Conservation (phyloP, 2,888 invertebrate species). For the Ochropacha duplaris region DNA sequence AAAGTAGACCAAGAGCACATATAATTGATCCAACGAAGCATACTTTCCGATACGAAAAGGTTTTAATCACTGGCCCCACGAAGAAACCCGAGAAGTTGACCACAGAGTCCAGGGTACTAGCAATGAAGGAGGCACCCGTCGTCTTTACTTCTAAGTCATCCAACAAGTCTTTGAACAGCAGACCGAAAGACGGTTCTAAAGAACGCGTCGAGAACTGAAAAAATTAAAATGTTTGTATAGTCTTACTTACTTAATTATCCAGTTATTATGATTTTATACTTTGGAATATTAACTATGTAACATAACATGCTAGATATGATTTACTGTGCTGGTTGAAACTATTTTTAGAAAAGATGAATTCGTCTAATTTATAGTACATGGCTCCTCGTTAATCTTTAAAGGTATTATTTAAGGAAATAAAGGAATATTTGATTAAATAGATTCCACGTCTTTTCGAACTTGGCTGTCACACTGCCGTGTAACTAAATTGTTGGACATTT, state of each 20-base stretch:
- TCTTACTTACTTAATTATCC: not conserved
- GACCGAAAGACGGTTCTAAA: conserved; percentile 90
- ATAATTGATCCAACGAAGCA: conserved; percentile 86
- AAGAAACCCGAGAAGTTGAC: conserved; percentile 91
- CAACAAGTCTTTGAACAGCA: conserved; percentile 89
- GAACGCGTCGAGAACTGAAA: conserved; percentile 90
- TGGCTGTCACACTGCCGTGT: no score
- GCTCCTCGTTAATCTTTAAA: no score
- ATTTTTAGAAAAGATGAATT: no score
- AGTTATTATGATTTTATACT: no score
- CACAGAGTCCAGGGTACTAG: conserved; percentile 89
- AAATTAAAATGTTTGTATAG: conserved; percentile 2
- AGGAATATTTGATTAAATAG: no score
- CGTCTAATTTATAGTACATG: no score
- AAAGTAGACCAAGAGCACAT: conserved; percentile 85
- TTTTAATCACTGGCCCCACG: conserved; percentile 89
- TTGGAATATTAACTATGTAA: no score
- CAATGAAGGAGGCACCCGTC: conserved; percentile 88
- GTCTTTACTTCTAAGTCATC: conserved; percentile 87
- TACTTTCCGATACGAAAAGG: conserved; percentile 88
- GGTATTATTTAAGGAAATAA: no score
- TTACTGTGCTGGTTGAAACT: no score
- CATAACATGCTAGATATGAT: no score
- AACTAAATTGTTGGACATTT: no score
- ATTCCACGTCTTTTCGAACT: no score